Percentiles rank a stretch among this genome's conserved stretches.
Conservation (phyloP, 2,797 vertebrate species). For the Phalloptychus januarius region DNA sequence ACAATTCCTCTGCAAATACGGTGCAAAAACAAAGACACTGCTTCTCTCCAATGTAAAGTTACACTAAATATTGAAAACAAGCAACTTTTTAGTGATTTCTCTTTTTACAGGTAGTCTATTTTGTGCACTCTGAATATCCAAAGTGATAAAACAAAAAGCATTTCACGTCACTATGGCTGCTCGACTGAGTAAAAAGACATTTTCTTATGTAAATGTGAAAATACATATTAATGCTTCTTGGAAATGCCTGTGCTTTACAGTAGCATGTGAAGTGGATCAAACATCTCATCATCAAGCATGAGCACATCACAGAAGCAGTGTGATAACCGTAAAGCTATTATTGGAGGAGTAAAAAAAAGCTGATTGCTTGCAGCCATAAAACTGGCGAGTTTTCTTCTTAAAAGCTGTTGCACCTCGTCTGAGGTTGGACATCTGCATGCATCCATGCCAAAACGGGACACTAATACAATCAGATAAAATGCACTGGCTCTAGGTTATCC, state of each 20-base stretch:
- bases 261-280: conserved; percentile 29
- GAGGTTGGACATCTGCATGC: conserved; percentile 63
- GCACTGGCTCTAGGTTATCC: conserved; percentile 56
- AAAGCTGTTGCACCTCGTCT: conserved; percentile 15
- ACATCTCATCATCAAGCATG: conserved; percentile 39
- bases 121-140: conserved; percentile 35
- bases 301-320: conserved; percentile 62
- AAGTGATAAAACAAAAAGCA: conserved; percentile 46
- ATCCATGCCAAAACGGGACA: conserved; percentile 57
- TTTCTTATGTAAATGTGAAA: conserved; percentile 64
- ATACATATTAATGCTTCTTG: conserved; percentile 7
- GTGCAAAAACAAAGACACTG: conserved; percentile 49
- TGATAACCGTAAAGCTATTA: conserved; percentile 67
- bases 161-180: conserved; percentile 51
- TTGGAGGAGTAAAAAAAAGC: conserved; percentile 59
- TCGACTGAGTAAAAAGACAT: conserved; percentile 50
- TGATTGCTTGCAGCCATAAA: conserved; percentile 58
- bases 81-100: conserved; percentile 9
- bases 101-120: conserved; percentile 16
- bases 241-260: conserved; percentile 53
- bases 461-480: conserved; percentile 66
- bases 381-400: conserved; percentile 12
- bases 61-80: conserved; percentile 44
- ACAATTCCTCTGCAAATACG: conserved; percentile 46
- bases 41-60: conserved; percentile 20